phyloP scores from a whole-genome alignment of 2,888 invertebrate genomes.

The Zonitis immaculata region DNA sequence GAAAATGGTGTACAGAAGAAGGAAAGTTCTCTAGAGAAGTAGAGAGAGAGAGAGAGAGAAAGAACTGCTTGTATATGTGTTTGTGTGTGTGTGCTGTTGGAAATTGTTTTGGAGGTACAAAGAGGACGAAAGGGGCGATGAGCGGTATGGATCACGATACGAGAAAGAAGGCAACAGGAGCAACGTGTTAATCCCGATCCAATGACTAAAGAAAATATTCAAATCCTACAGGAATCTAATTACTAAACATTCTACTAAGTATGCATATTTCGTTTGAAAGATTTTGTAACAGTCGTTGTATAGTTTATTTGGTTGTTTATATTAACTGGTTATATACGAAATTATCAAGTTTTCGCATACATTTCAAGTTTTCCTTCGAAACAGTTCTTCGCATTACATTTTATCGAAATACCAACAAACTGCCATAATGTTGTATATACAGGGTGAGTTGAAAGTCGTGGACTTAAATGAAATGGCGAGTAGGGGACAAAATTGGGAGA shows the following conservation, averaged over 20 bases:
- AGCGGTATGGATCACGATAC: background rate
- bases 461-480: no score
- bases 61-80: no score
- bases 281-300: no score
- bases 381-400: background rate
- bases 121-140: no score
- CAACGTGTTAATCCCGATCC: background rate
- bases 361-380: background rate
- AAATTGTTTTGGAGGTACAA: no score
- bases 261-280: background rate
- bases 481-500: background rate
- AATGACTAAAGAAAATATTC: background rate
- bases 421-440: background rate
- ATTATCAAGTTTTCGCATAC: background rate
- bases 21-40: background rate
- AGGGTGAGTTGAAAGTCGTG: no score
- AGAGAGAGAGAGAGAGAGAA: background rate
- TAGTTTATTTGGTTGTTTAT: background rate
- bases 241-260: background rate
- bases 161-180: background rate
- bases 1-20: background rate
- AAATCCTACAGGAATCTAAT: background rate
- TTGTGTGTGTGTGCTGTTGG: background rate
- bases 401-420: background rate
- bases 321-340: background rate